Evolutionary conservation across 2,113 vertebrate species (phyloP), one percentile per base, ranked within the genome.

Genomic region (Herpailurus yagouaroundi): DNA sequence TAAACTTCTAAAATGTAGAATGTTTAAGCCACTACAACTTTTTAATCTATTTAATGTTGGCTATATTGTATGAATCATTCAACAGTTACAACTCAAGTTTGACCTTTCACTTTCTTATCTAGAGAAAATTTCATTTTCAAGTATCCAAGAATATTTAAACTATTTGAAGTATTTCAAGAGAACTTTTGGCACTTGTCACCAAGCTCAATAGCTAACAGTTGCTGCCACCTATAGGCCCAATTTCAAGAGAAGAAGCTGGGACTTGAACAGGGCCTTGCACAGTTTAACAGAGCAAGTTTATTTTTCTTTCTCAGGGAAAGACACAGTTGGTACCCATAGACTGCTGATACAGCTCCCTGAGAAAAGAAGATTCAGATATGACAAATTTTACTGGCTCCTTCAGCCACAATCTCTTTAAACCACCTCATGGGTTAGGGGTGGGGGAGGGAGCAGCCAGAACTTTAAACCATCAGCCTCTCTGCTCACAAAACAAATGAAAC

Each of bases 121-220:
- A 97, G 69, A 95, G 45, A 97, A 45, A 91, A 92, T 97, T 98
- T 98, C 86, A 97, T 93, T 98, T 98, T 98, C 91, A 95, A 98
- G 98, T 97, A 93, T 94, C 48, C 11, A 63, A 84, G 96, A 97
- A 93, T 94, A 96, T 91, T 94, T 74, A 98, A 97, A 98, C 57
- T 97, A 98, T 98, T 97, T 92, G 68, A 98, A 98, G 97, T 97
- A 98, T 99, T 98, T 98, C 88, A 97, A 97, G 98, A 71, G 97
- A 96, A 96, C 84, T 85, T 97, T 98, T 91, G 91, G 95, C 79
- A 71, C 79, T 33, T 41, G 57, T 60, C 89, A 63, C 89, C 93
- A 63, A 74, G 21, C 85, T 96, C 96, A 98, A 98, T 16, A 97
- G 97, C 96, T 98, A 97, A 97, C 98, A 14, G 0, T 94, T 98